Percentiles rank a stretch among this genome's conserved stretches.
Conservation (phyloP, 2,888 invertebrate genomes). For the Drosophila prostipennis region DNA sequence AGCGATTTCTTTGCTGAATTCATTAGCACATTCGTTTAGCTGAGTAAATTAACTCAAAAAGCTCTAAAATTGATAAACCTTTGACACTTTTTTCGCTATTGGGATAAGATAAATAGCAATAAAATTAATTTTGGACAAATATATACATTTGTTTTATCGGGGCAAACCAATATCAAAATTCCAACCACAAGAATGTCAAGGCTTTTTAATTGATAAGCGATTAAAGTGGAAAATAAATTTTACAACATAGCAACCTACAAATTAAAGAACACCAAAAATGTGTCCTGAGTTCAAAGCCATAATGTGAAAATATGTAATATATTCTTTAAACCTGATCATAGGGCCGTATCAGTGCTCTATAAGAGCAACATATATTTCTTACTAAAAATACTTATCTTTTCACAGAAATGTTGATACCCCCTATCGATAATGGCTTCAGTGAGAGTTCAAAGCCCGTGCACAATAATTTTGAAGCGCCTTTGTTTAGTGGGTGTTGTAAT, state of each 20-base stretch:
- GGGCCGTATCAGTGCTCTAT: background rate
- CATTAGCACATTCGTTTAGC: constrained; percentile 46
- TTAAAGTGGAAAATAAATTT: background rate
- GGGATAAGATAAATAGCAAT: background rate
- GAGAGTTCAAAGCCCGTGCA: constrained; percentile 2
- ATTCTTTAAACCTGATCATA: background rate
- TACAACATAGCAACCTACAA: background rate
- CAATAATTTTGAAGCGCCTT: constrained; percentile 3
- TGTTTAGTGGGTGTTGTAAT: background rate
- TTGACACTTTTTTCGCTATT: constrained; percentile 3
- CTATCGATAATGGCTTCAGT: background rate
- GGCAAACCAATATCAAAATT: background rate
- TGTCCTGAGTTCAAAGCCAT: too few species aligned
- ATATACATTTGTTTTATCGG: background rate
- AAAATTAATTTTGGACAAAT: background rate
- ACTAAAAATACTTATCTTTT: background rate
- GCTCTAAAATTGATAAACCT: constrained; percentile 3
- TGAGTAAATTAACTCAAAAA: constrained; percentile 4
- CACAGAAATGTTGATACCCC: background rate
- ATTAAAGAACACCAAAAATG: background rate
- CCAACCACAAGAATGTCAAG: background rate
- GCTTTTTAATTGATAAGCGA: background rate
- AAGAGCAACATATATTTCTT: too few species aligned
- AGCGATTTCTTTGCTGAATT: constrained; percentile 31
- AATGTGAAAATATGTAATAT: background rate